Evolutionary conservation across 2,797 vertebrate genomes (phyloP).

Genomic region (Gallinago stenura): DNA sequence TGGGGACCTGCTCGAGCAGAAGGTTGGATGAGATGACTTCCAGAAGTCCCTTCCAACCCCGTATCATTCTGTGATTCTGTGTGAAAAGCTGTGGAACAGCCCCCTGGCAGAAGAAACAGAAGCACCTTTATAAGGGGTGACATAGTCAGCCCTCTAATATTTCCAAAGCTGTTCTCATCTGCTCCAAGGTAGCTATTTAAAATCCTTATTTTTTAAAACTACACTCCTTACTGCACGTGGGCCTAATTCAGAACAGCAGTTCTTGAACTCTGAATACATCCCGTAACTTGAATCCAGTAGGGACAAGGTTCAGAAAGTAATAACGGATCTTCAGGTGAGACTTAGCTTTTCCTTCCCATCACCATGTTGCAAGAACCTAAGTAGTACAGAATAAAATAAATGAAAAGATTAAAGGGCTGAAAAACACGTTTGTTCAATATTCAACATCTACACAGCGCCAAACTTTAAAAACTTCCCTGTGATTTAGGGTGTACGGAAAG

Average conservation of each 20-base stretch:
- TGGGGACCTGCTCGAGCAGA: too few species aligned
- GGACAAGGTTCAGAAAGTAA: neutral
- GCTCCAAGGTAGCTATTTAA: neutral
- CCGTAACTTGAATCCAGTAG: neutral
- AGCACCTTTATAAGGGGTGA: neutral
- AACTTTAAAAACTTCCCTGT: neutral
- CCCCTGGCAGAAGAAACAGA: neutral
- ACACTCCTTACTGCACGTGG: neutral
- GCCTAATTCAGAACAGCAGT: neutral
- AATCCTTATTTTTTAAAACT: neutral
- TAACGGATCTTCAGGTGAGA: neutral
- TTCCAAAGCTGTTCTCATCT: neutral
- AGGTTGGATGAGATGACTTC: too few species aligned
- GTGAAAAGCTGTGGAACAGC: neutral
- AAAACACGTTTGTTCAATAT: neutral
- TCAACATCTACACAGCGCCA: neutral
- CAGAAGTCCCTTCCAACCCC: too few species aligned
- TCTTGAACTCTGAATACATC: neutral
- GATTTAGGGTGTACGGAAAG: neutral
- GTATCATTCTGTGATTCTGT: too few species aligned
- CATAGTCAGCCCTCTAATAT: neutral
- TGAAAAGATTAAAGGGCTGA: neutral
- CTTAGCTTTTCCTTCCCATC: constrained; percentile 3
- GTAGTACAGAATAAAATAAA: neutral
- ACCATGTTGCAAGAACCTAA: neutral